Base-by-base conservation (phyloP, 2,888 invertebrate species). In the Psylliodes chrysocephalus region DNA sequence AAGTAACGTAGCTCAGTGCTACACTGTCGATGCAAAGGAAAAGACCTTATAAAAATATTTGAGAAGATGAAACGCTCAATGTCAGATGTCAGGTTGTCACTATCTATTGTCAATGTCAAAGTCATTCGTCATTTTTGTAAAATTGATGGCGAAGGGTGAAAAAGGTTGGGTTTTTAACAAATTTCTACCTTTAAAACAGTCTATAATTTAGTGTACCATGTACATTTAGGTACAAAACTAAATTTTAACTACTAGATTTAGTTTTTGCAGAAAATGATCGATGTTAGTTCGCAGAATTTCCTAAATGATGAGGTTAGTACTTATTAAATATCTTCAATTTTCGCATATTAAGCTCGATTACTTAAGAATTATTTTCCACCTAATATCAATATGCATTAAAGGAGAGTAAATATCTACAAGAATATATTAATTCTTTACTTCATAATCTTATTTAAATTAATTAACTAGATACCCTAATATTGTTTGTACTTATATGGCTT, bases 221-320 rank as follows among this genome's bases (percentile, higher is more conserved):
- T 14, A 44, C 18, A 40, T 28, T 18, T 55, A 30, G 17, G 22
- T 44, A 44, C 12, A 46, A 6, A 33, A 17, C 19, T 46, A 47
- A n/a, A 22, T 56, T 56, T 35, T 2, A 15, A 19, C 10, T 17
- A 14, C 14, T 35, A 18, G 10, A 28, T 47, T 22, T 44, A 3
- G 51, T 14, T 28, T 19, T 18, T 33, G 7, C 15, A 12, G 25
- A 71, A 67, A 51, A 75, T 75, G 74, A 66, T 75, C 46, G 73
- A 75, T 65, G 69, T 75, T 40, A 71, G 68, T 60, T 55, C 70
- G 17, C 67, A 65, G 15, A 71, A 67, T 66, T 70, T 63, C 56
- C 63, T 66, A 63, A 68, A 74, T 57, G 73, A 73, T 68, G 74
- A 75, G 73, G 74, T 75, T 67, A 71, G 73, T 69, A 63, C 7